Evolutionary conservation across 2,888 invertebrate genomes (phyloP).

Genomic region (Chloroclystis v-ata): DNA sequence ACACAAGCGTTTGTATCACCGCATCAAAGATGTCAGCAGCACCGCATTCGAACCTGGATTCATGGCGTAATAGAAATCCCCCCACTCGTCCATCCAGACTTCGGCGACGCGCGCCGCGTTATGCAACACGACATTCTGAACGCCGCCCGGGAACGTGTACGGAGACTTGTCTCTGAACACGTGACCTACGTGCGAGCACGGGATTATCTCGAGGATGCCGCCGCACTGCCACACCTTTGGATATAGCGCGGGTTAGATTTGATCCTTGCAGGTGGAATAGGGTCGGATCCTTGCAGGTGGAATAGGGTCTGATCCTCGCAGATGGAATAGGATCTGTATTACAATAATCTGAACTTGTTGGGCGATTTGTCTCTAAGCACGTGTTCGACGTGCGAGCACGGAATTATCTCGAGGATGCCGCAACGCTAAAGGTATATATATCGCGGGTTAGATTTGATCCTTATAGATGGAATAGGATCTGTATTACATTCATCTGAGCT

Average conservation of each 20-base stretch:
- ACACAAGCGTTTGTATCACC: no score
- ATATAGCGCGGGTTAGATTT: not conserved
- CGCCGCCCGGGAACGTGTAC: conserved; percentile 99
- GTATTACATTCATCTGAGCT: no score
- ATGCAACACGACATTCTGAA: conserved; percentile 96
- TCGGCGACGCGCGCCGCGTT: conserved; percentile 99
- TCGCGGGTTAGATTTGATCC: no score
- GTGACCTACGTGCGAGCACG: conserved; percentile 97
- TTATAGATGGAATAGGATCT: no score
- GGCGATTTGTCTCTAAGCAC: not conserved
- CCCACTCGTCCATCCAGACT: conserved; percentile 99
- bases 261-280: not conserved
- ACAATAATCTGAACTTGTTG: no score
- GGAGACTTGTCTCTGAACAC: conserved; percentile 99
- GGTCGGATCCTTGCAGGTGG: not conserved
- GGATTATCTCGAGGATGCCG: conserved; percentile 95
- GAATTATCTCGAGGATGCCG: not conserved
- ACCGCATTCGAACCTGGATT: conserved; percentile 88
- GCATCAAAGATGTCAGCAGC: conserved; percentile 42
- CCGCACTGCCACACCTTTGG: conserved; percentile 96
- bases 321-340: no score
- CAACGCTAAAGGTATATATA: no score
- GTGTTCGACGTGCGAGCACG: not conserved
- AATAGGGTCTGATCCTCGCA: no score
- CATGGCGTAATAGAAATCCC: conserved; percentile 99